phyloP scores from a whole-genome alignment of 2,113 vertebrate species.

The Hiodon alosoides region DNA sequence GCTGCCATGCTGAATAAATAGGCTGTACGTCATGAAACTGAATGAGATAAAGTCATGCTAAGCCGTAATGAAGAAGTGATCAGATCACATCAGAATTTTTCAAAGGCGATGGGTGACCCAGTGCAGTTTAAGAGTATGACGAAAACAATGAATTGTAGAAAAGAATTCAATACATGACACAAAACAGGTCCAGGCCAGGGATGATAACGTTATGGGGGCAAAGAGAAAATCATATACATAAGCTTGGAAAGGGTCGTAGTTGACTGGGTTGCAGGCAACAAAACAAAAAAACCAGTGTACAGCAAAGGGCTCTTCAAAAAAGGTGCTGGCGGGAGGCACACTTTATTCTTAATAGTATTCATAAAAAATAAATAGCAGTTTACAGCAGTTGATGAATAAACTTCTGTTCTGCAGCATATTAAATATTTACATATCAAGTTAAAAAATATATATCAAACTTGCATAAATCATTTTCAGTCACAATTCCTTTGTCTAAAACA shows the following conservation, averaged over 20 bases:
- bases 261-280: neutral
- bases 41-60: neutral
- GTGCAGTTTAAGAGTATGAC: neutral
- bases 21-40: neutral
- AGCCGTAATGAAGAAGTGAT: neutral
- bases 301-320: neutral
- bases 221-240: neutral
- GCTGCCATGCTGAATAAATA: slow-evolving; percentile 1
- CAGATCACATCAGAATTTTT: neutral
- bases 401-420: too few relatives aligned
- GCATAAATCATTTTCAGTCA: too few relatives aligned
- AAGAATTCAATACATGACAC: neutral
- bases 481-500: too few relatives aligned
- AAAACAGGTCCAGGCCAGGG: neutral
- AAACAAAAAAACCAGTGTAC: slow-evolving; percentile 7
- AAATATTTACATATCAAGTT: too few relatives aligned
- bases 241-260: neutral
- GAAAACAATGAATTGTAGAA: too few relatives aligned
- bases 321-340: too few relatives aligned
- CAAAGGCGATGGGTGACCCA: neutral
- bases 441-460: too few relatives aligned
- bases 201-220: neutral
- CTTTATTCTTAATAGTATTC: too few relatives aligned
- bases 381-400: too few relatives aligned
- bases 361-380: too few relatives aligned